Conservation (phyloP, 2,888 invertebrate genomes). For the Sminthurides aquaticus region DNA sequence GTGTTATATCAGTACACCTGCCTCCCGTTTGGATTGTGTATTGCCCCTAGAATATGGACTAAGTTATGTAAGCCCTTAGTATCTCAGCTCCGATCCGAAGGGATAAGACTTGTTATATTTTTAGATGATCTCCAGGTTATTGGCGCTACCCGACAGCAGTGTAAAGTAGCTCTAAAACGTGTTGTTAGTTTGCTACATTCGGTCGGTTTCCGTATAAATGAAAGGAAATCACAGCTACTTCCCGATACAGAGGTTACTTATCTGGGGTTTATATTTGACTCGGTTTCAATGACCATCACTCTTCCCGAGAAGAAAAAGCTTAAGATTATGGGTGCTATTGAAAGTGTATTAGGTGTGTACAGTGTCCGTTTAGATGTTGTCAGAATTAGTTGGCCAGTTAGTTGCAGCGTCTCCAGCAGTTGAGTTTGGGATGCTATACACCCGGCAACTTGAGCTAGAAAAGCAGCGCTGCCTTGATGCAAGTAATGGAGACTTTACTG, state of each 20-base stretch:
- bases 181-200: background rate
- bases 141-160: background rate
- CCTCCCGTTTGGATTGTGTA: slow-evolving; percentile 10
- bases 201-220: slow-evolving; percentile 2
- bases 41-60: slow-evolving; percentile 11
- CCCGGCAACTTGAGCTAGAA: slow-evolving; percentile 16
- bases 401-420: slow-evolving; percentile 22
- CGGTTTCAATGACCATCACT: slow-evolving; percentile 1
- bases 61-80: slow-evolving; percentile 8
- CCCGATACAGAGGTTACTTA: slow-evolving; percentile 2
- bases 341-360: background rate
- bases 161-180: background rate
- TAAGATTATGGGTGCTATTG: background rate
- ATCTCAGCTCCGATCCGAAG: background rate
- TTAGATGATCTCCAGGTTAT: slow-evolving; percentile 5
- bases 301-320: background rate
- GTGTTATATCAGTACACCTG: slow-evolving; percentile 7
- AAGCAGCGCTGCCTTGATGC: slow-evolving; percentile 10
- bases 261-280: slow-evolving; percentile 14
- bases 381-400: slow-evolving; percentile 9
- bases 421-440: slow-evolving; percentile 19
- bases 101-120: background rate
- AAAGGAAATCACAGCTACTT: slow-evolving; percentile 3
- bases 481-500: no score
- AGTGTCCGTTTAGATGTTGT: background rate